Evolutionary conservation across 2,888 invertebrate species (phyloP).

Genomic region (Amiota communis): DNA sequence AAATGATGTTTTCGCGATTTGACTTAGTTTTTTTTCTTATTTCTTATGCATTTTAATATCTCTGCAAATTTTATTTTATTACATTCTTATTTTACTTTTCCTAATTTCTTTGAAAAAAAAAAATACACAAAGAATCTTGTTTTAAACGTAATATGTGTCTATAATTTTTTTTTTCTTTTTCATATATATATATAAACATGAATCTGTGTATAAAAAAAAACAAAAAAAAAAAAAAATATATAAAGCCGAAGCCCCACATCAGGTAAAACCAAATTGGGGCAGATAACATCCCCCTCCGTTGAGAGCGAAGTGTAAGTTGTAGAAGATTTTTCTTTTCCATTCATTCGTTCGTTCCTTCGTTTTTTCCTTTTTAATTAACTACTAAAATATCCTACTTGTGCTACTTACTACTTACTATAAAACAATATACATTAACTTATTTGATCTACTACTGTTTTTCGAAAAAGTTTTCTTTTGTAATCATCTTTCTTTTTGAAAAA

Average conservation of each 20-base stretch:
- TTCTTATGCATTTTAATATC: background rate
- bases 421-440: background rate
- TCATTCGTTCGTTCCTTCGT: constrained; percentile 30
- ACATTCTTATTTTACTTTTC: background rate
- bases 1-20: too few species aligned
- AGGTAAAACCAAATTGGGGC: constrained; percentile 70
- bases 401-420: constrained; percentile 3
- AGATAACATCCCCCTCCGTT: constrained; percentile 68
- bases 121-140: background rate
- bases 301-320: constrained; percentile 71
- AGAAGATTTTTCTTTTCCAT: constrained; percentile 53
- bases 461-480: constrained; percentile 1
- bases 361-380: constrained; percentile 15
- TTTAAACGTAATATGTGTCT: constrained; percentile 17
- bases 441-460: background rate
- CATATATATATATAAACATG: constrained; percentile 39
- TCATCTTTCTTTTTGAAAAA: background rate
- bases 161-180: constrained; percentile 33
- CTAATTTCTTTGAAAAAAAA: background rate
- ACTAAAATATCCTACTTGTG: background rate
- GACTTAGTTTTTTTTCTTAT: too few species aligned
- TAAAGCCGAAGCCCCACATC: constrained; percentile 69
- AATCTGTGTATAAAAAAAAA: constrained; percentile 35
- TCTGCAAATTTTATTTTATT: background rate
- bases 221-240: constrained; percentile 29